Evolutionary conservation across 2,797 vertebrate genomes (phyloP).

Genomic region (Phrynocephalus guinanensis): DNA sequence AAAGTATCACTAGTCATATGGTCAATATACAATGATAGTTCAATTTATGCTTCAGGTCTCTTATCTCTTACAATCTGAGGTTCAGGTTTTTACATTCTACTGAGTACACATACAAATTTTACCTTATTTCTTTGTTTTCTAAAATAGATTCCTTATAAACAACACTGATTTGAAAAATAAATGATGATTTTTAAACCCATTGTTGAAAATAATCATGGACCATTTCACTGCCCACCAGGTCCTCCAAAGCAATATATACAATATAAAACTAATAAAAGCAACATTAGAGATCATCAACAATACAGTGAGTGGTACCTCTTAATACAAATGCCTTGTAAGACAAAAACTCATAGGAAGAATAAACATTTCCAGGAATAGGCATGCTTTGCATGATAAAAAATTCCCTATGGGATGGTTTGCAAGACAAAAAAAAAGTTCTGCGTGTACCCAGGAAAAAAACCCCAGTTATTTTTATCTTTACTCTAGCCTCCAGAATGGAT

Average conservation of each 20-base stretch:
- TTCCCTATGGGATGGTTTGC: too few species aligned
- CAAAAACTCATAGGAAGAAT: too few species aligned
- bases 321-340: too few species aligned
- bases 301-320: neutral
- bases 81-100: neutral
- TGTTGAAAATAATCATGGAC: neutral
- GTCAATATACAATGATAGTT: slow-evolving; percentile 10
- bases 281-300: neutral
- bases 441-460: too few species aligned
- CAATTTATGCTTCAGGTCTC: neutral
- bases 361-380: too few species aligned
- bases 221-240: neutral
- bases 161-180: neutral
- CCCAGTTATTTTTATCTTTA: too few species aligned
- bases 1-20: slow-evolving; percentile 25
- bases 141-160: neutral
- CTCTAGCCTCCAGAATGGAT: too few species aligned
- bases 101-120: neutral
- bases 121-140: neutral
- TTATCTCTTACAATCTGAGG: neutral
- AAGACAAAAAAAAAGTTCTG: too few species aligned
- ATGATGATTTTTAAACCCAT: neutral
- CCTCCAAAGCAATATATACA: neutral
- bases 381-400: too few species aligned
- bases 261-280: neutral